phyloP scores from a whole-genome alignment of 2,797 vertebrate species.

The Ispidina picta region DNA sequence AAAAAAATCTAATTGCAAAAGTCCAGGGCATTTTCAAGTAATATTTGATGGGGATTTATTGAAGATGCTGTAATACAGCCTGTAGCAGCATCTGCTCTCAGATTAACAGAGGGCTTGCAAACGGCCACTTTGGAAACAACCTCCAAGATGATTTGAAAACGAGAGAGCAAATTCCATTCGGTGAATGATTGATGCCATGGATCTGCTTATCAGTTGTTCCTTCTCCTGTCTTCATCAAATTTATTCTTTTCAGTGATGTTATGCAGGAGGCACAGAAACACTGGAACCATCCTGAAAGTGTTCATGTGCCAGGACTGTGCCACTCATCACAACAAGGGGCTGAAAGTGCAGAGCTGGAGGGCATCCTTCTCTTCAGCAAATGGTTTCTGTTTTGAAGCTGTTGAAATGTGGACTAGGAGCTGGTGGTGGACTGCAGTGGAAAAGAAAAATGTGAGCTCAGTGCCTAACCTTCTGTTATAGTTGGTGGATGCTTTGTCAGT shows the following conservation, averaged over 20 bases:
- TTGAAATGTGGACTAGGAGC: not conserved
- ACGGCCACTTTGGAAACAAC: not conserved
- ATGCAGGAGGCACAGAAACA: not conserved
- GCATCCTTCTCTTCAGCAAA: not conserved
- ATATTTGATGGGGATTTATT: not conserved
- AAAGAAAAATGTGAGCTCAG: not conserved
- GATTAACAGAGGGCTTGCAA: not conserved
- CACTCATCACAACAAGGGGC: not conserved
- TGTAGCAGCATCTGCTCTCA: slow-evolving; percentile 20
- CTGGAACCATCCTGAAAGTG: not conserved
- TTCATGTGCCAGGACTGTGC: not conserved
- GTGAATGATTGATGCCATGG: not conserved
- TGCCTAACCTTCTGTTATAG: not conserved
- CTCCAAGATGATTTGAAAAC: not conserved
- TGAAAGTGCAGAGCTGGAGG: not conserved
- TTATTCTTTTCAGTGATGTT: not conserved
- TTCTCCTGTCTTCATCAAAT: not conserved
- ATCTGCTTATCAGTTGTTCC: not conserved
- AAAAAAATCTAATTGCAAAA: not conserved
- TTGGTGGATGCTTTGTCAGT: not conserved
- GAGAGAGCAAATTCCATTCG: not conserved
- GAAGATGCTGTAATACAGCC: not conserved
- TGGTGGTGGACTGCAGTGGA: not conserved
- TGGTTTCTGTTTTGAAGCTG: not conserved
- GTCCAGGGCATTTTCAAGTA: not conserved